Evolutionary conservation across 2,797 vertebrate genomes (phyloP).

Genomic region (Acipenser oxyrinchus): DNA sequence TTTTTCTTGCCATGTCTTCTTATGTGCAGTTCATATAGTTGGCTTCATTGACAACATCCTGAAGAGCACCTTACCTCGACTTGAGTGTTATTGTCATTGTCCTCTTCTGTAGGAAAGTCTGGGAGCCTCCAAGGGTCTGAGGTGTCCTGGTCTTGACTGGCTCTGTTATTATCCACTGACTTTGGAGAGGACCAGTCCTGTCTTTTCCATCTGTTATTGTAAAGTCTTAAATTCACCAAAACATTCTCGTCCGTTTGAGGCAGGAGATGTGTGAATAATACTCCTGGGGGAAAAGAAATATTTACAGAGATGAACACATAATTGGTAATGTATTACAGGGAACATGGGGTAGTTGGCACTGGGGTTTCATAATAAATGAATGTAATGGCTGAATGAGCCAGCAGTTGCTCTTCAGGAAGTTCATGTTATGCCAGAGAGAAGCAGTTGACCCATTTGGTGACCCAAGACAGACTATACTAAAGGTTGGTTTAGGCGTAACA

Average conservation of each 20-base stretch:
- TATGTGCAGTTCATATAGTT: no score
- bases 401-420: no score
- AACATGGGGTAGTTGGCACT: no score
- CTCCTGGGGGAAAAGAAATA: constrained; percentile 40
- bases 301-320: no score
- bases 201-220: constrained; percentile 77
- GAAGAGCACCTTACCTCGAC: constrained; percentile 64
- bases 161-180: constrained; percentile 81
- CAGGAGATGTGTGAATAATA: constrained; percentile 57
- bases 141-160: constrained; percentile 68
- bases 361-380: no score
- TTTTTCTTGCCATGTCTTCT: no score
- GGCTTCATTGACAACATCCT: neutral
- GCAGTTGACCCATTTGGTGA: no score
- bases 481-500: no score
- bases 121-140: constrained; percentile 66
- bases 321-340: no score
- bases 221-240: constrained; percentile 55
- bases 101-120: constrained; percentile 67
- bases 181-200: constrained; percentile 60
- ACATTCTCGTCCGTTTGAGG: constrained; percentile 49
- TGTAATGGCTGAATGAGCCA: no score
- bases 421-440: no score
- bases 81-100: constrained; percentile 80
- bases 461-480: no score